Conservation (phyloP, 2,888 invertebrate species). For the Pheosia gnoma region DNA sequence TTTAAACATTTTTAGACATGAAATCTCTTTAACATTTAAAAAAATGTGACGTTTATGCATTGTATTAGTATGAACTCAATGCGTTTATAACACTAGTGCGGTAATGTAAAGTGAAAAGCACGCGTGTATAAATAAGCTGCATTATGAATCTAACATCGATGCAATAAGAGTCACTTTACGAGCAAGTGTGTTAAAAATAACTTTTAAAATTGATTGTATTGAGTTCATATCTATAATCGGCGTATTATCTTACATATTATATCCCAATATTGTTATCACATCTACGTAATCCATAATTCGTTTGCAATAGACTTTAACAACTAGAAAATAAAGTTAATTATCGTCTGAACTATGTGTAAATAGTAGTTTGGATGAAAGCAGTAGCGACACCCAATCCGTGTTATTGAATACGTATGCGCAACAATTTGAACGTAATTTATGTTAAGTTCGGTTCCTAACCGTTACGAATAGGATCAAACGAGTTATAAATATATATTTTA, state of each 20-base stretch:
- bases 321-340: not conserved
- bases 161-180: too few relatives aligned
- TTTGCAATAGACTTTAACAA: conserved; percentile 1
- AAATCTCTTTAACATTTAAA: too few relatives aligned
- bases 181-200: conserved; percentile 34
- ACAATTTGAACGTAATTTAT: conserved; percentile 62
- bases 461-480: conserved; percentile 55
- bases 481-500: conserved; percentile 47
- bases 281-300: conserved; percentile 8
- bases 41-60: too few relatives aligned
- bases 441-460: conserved; percentile 50
- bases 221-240: conserved; percentile 49
- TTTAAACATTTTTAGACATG: too few relatives aligned
- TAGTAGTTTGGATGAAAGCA: conserved; percentile 29
- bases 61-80: too few relatives aligned
- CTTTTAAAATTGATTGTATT: conserved; percentile 50
- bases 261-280: conserved; percentile 49
- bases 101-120: too few relatives aligned
- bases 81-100: too few relatives aligned
- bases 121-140: too few relatives aligned
- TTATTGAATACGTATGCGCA: conserved; percentile 47
- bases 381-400: conserved; percentile 58
- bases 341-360: not conserved
- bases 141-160: too few relatives aligned
- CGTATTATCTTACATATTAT: conserved; percentile 57